phyloP scores from a whole-genome alignment of 1,140 invertebrate species.

The Delia radicum region DNA sequence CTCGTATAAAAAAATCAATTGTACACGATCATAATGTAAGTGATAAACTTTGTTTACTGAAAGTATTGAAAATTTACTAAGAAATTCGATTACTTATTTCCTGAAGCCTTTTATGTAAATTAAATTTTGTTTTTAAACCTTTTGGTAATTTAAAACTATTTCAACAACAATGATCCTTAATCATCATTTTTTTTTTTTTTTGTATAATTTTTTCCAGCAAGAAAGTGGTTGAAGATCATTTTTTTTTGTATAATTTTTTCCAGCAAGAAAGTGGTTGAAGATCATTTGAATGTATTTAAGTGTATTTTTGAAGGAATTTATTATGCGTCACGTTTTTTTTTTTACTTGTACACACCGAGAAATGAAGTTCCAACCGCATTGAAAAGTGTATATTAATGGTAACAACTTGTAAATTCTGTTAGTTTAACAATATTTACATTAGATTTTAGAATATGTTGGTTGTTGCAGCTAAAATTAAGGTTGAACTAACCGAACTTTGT shows the following conservation, averaged over 20 bases:
- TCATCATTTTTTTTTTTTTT: background rate
- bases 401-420: no score
- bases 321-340: slow-evolving; percentile 15
- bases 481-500: no score
- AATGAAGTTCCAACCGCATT: no score
- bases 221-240: background rate
- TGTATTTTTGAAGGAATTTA: background rate
- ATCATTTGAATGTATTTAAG: slow-evolving; percentile 3
- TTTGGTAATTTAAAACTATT: background rate
- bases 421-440: no score
- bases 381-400: no score
- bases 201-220: no score
- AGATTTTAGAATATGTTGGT: no score
- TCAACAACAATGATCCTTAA: background rate
- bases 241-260: background rate
- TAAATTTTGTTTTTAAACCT: background rate
- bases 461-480: no score
- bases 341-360: no score
- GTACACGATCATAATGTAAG: background rate
- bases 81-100: slow-evolving; percentile 9
- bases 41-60: background rate
- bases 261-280: background rate
- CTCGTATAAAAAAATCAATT: background rate
- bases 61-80: background rate
- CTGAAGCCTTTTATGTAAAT: background rate